Percentiles rank a stretch among this genome's conserved stretches.
phyloP scores from a whole-genome alignment of 2,797 vertebrate genomes.

The Chanos chanos region DNA sequence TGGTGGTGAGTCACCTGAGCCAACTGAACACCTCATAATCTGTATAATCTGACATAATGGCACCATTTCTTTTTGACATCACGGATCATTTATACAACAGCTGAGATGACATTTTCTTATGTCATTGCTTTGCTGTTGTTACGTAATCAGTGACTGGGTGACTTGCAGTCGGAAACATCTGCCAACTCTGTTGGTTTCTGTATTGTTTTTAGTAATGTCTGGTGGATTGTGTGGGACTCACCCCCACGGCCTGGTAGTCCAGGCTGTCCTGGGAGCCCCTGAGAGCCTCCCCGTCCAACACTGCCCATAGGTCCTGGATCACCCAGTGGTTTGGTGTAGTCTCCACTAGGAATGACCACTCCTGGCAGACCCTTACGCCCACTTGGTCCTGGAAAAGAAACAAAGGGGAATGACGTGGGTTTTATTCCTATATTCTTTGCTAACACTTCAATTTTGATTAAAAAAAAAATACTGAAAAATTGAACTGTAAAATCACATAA shows the following conservation, averaged over 20 bases:
- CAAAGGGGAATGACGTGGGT: neutral
- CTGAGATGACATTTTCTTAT: no score
- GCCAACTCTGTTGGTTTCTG: no score
- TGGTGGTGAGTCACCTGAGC: no score
- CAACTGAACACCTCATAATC: neutral
- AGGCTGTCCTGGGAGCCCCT: conserved; percentile 67
- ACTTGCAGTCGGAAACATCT: no score
- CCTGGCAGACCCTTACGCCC: conserved; percentile 65
- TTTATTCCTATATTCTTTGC: neutral
- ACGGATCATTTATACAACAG: no score
- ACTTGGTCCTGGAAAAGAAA: conserved; percentile 43
- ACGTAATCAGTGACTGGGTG: no score
- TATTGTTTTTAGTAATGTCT: no score
- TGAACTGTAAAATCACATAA: no score
- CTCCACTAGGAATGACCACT: rapidly evolving
- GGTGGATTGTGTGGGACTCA: neutral
- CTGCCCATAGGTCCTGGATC: conserved; percentile 46
- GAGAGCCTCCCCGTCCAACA: conserved; percentile 65
- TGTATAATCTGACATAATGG: neutral
- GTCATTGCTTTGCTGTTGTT: no score
- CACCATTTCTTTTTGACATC: neutral
- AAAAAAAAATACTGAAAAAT: neutral
- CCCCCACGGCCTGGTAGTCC: neutral
- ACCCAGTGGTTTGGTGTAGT: neutral
- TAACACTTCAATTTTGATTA: neutral